These are phyloP conservation scores for Argyra leucocephala DNA, from an alignment of 2,888 invertebrate genomes.

Conservation along the genomic window DNA sequence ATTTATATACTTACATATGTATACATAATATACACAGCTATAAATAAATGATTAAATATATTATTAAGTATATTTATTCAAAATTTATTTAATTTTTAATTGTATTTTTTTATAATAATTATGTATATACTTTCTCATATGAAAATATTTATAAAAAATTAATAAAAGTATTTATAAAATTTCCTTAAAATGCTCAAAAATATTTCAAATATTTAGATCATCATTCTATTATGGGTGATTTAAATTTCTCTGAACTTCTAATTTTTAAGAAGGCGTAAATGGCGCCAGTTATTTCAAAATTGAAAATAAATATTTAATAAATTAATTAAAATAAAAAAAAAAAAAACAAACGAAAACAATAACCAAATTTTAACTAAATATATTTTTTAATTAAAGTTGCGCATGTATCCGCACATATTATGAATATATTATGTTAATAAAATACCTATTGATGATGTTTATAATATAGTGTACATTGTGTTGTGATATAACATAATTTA, in stretches of 20 bases:
- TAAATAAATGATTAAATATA: too few species aligned
- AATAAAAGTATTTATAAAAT: neutral
- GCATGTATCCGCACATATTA: too few species aligned
- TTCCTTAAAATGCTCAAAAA: neutral
- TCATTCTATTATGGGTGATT: neutral
- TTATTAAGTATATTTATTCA: too few species aligned
- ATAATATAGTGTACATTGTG: neutral
- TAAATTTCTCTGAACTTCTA: neutral
- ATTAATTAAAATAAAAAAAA: too few species aligned
- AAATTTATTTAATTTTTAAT: too few species aligned
- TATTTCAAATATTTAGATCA: slow-evolving; percentile 4
- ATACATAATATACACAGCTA: too few species aligned
- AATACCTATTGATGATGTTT: neutral
- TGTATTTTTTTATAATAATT: too few species aligned
- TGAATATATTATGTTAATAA: too few species aligned
- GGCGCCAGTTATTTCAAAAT: neutral
- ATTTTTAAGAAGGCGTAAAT: neutral
- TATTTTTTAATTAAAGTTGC: too few species aligned
- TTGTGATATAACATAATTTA: neutral
- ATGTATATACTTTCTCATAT: too few species aligned
- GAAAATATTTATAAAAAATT: too few species aligned
- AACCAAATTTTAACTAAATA: neutral
- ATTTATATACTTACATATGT: too few species aligned
- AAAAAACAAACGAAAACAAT: neutral
- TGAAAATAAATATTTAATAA: neutral